These are phyloP conservation scores for Drosophila mulleri DNA, from an alignment of 2,888 invertebrate genomes.

Conservation along the genomic window DNA sequence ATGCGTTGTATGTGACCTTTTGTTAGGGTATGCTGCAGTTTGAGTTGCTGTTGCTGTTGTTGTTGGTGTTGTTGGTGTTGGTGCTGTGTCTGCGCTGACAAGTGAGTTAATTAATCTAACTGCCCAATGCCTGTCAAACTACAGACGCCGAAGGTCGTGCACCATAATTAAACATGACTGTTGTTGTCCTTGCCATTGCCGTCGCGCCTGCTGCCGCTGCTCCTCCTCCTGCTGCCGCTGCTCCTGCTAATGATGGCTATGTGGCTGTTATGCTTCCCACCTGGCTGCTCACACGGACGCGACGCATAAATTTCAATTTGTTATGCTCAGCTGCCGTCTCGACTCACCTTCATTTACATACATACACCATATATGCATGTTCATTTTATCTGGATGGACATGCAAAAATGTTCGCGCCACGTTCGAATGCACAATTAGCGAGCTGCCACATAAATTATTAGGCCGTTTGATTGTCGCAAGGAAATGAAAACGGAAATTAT, in stretches of 20 bases:
- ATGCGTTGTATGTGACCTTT: slow-evolving; percentile 55
- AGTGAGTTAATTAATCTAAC: slow-evolving; percentile 77
- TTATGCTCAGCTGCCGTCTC: slow-evolving; percentile 34
- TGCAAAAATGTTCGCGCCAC: slow-evolving; percentile 70
- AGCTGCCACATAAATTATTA: slow-evolving; percentile 71
- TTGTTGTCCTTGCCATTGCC: slow-evolving; percentile 30
- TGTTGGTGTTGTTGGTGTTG: slow-evolving; percentile 9
- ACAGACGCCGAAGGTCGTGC: slow-evolving; percentile 63
- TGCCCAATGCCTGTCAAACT: slow-evolving; percentile 65
- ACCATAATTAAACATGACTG: slow-evolving; percentile 59
- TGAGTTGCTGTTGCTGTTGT: slow-evolving; percentile 5
- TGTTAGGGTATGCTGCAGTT: slow-evolving; percentile 8
- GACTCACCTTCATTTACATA: slow-evolving; percentile 4
- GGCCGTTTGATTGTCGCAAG: slow-evolving; percentile 45
- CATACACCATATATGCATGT: not conserved
- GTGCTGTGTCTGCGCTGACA: slow-evolving; percentile 48
- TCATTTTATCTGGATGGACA: slow-evolving; percentile 18
- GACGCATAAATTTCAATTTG: slow-evolving; percentile 80
- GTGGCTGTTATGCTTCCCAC: slow-evolving; percentile 26
- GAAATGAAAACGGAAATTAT: slow-evolving; percentile 71
- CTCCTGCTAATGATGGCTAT: slow-evolving; percentile 9
- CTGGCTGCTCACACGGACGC: slow-evolving; percentile 33
- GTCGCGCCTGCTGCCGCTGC: not conserved
- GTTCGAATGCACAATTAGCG: slow-evolving; percentile 68
- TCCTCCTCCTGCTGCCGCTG: not conserved